These are phyloP conservation scores for Centrocercus urophasianus DNA, from an alignment of 2,113 vertebrate species.

Conservation along the genomic window DNA sequence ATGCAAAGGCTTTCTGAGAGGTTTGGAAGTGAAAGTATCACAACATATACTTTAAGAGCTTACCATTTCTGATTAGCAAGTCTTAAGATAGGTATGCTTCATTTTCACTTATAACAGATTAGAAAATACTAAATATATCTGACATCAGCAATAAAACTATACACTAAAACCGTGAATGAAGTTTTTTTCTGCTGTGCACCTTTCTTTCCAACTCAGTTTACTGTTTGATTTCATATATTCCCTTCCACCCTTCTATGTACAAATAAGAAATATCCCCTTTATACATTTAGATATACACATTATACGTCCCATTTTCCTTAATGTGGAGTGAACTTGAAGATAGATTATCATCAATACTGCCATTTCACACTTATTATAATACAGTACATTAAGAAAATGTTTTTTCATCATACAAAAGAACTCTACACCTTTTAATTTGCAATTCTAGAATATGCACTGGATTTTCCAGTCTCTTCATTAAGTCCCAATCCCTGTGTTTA, in stretches of 20 bases:
- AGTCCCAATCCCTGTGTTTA: background rate
- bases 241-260: background rate
- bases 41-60: background rate
- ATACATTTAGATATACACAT: background rate
- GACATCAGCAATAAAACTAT: background rate
- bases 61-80: background rate
- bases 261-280: background rate
- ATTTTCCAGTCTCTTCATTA: background rate
- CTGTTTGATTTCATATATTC: background rate
- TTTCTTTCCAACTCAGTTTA: background rate
- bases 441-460: background rate
- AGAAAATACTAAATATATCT: background rate
- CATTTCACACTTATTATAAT: background rate
- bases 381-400: background rate
- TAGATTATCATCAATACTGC: background rate
- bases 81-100: background rate
- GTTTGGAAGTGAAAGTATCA: background rate
- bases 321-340: rapidly evolving
- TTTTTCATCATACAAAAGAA: background rate
- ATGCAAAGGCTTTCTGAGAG: background rate
- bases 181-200: background rate
- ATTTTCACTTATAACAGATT: background rate
- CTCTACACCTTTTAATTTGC: background rate
- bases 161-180: background rate
- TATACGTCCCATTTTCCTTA: background rate